Percentiles rank a stretch among this genome's conserved stretches.
Evolutionary conservation across 2,797 vertebrate genomes (phyloP).

Genomic region (Novumbra hubbsi): DNA sequence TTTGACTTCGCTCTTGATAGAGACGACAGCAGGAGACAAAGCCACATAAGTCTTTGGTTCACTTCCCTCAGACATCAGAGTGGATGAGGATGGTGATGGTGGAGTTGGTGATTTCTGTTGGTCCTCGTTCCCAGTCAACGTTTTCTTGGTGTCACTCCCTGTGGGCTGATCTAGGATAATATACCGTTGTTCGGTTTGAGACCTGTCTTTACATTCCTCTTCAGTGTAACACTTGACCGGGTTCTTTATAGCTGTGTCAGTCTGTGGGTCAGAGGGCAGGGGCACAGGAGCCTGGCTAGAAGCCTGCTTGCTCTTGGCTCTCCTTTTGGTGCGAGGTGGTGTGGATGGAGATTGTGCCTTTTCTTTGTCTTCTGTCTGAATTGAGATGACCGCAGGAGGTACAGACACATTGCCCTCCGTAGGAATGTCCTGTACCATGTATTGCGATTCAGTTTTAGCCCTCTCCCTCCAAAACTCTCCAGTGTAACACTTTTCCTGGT

Average conservation of each 20-base stretch:
- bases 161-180: conserved; percentile 56
- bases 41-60: neutral
- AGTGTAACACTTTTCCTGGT: neutral
- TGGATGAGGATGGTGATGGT: neutral
- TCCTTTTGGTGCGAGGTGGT: neutral
- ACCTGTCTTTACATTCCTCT: conserved; percentile 28
- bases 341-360: neutral
- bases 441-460: neutral
- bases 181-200: conserved; percentile 51
- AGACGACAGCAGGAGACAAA: neutral
- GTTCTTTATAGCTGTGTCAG: neutral
- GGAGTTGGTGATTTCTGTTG: neutral
- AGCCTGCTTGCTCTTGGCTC: conserved; percentile 4
- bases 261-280: conserved; percentile 18
- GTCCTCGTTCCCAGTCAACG: conserved; percentile 9
- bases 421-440: neutral
- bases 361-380: neutral
- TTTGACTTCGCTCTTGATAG: neutral
- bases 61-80: neutral
- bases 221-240: neutral
- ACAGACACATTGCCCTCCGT: neutral
- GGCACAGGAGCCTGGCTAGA: conserved; percentile 17
- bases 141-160: neutral
- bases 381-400: neutral
- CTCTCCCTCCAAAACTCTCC: neutral